Base-by-base conservation (phyloP, 2,888 invertebrate species). In the Thereva nobilitata region DNA sequence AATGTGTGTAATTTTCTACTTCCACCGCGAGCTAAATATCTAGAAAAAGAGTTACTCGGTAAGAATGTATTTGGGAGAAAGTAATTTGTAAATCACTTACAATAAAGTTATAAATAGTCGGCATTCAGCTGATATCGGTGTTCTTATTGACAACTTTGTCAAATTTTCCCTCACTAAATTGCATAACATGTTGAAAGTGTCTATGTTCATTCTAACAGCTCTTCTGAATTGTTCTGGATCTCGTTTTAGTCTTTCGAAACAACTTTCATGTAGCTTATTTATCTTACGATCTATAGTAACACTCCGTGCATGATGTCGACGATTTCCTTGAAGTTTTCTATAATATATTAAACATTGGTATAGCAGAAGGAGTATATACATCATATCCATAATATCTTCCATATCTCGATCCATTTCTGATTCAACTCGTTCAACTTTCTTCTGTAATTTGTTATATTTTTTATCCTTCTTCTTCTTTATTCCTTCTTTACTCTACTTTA, bases 91-190 rank as follows among this genome's bases (percentile, higher is more conserved):
- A 42, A 42, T 2, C 42, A 42, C 42, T 42, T 42, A 42, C 42
- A 42, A 7, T 42, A 42, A 42, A 3, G 42, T 42, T 42, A 42
- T 7, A 42, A 42, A 42, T 3, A 42, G 9, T 42, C 42, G 7
- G 7, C 8, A 7, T 42, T 9, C 9, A 8, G 42, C 37, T 34
- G 37, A 34, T 37, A 53, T 53, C 10, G 53, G 38, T 8, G 8
- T 53, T 10, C 53, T 23, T 4, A 38, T 53, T 37, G 53, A 37
- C 35, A 3, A 10, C 10, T n/a, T 38, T 38, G 5, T 10, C 38
- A 53, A 53, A n/a, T 23, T 23, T 37, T 53, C 38, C 10, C n/a
- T 53, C n/a, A 53, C 5, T n/a, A 53, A 53, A 38, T 4, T 53
- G 10, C 35, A 53, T 8, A 53, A 38, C 2, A 53, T 3, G 8